Base-by-base conservation (phyloP, 2,113 vertebrate genomes). In the Spea multiplicata region DNA sequence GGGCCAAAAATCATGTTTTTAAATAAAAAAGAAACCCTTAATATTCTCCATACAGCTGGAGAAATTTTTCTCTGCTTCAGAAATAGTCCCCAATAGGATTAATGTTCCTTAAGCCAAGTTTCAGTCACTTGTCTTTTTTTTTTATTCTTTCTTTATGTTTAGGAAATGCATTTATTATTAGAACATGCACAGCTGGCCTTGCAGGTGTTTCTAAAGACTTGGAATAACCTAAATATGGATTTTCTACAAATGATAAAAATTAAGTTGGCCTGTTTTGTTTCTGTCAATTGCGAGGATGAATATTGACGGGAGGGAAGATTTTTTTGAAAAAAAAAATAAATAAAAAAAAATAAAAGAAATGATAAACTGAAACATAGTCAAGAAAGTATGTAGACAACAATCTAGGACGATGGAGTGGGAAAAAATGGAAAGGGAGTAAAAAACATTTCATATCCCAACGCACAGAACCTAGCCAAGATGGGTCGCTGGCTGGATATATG, bases 171-270 rank as follows among this genome's bases (percentile, higher is more conserved):
- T 68, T 80, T 80, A 66, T 74, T 52, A 49, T 49, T 17, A 44
- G 50, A 79, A 45, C 57, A 66, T 66, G 53, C 49, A n/a, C 78
- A 80, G 62, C 45, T 80, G 78, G 55, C 12, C 8, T 44, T 64
- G 48, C 78, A 80, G 78, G 71, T 80, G 78, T 62, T 53, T 14
- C 69, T 14, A 13, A 44, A 55, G 78, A 65, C 46, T 4, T 66
- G 16, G 13, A 57, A 17, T 13, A 73, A 57, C 64, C 71, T 47
- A 8, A 17, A 45, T 49, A 66, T 46, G 49, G 6, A 59, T 48
- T 4, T 12, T 17, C 52, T 14, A 6, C 17, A 2, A 70, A 61
- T 64, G 17, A 10, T 7, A 7, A 52, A 52, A 52, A 7, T 7
- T 52, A 6, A 52, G 9, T 6, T 52, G 50, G 50, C 50, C 50